Base-by-base conservation (phyloP, 2,797 vertebrate genomes). In the Ciconia nigra region DNA sequence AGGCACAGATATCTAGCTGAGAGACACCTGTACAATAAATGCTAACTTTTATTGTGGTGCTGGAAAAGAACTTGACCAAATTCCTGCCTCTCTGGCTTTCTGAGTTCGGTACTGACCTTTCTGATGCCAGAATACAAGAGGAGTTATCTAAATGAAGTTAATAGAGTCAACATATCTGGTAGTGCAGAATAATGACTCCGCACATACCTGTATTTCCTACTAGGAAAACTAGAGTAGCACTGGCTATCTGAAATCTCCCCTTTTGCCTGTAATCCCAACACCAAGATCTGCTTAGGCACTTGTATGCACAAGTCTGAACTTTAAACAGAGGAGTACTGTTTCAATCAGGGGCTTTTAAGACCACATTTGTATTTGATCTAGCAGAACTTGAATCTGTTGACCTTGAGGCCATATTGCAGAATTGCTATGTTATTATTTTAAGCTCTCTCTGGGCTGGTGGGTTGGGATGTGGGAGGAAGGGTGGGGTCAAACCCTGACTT, bases 21-120 rank as follows among this genome's bases (percentile, higher is more conserved):
- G 69, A 90, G 5, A n/a, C 24, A 71, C 10, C 20, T 39, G 5
- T 49, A 25, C 10, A 73, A 59, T 28, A 93, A 83, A 78, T 54
- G 13, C 3, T 74, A 71, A 55, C 6, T 81, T 80, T 76, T 66
- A 21, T 20, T 58, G 35, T 46, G 18, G 46, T 39, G 35, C 21
- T 42, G 35, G 55, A 59, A 87, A 89, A 63, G 20, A 57, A 16
- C 1, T 5, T 0, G 0, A 72, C 5, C 3, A 46, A 73, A 49
- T 71, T 81, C 73, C 63, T 89, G 6, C 13, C 26, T 71, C 35
- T 89, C 11, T 58, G 55, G 25, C 12, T 91, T 92, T 13, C 51
- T 44, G 72, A 80, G 22, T 35, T 87, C 52, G 39, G 41, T 77
- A 37, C 11, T 67, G 63, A 83, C 31, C 52, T 83, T 84, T 17